Evolutionary conservation across 2,888 invertebrate genomes (phyloP), one percentile per base, ranked within the genome.

Genomic region (Chrysina gloriosa): DNA sequence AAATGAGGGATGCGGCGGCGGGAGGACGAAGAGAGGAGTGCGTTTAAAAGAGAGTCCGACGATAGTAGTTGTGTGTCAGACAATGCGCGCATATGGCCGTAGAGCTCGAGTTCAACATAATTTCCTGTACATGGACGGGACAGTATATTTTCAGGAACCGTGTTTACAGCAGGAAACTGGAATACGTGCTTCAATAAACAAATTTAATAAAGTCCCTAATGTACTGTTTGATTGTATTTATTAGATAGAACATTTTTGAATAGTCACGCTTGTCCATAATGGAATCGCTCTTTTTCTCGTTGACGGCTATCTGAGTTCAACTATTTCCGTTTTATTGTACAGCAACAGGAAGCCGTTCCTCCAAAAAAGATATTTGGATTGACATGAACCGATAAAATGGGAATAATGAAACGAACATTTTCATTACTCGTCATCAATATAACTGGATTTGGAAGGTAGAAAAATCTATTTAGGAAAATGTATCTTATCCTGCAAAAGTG

Each of bases 91-190:
- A 73, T 75, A 73, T 74, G 75, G 75, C 75, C 14, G 39, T 23
- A 25, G 58, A 25, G 58, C 58, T 75, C 68, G 73, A 75, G 74
- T 72, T 73, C 74, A 74, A 76, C 75, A 76, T 77, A 76, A 77
- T 77, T 77, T 77, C 77, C 77, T 76, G 76, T 75, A 58, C 25
- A 58, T 58, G 39, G 58, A 68, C 71, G 68, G 72, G 68, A 73
- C 72, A 69, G 74, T 76, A 75, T 74, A 75, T 75, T 70, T 68
- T 68, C 69, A 65, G 63, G 68, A 72, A 72, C 68, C 70, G 71
- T 71, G 73, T 72, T 70, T 67, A 72, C 69, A 68, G 65, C 71
- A 70, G 74, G 72, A 73, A 72, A 69, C 71, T 65, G 69, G 68
- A 69, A 66, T 65, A 70, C 71, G 63, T 70, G 72, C 75, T 72